These are phyloP conservation scores for Adelges cooleyi DNA, from an alignment of 1,140 invertebrate genomes.

Conservation along the genomic window DNA sequence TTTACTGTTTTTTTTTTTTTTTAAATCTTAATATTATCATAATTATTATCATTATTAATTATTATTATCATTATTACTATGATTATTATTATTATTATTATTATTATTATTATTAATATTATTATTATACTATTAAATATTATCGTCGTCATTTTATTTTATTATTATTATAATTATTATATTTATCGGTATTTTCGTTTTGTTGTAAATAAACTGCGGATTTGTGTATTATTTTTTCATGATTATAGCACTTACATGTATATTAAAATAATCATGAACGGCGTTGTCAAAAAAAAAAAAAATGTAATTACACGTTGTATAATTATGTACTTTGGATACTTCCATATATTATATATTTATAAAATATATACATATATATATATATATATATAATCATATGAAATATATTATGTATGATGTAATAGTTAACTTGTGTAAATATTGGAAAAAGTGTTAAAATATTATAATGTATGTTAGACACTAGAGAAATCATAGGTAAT, in stretches of 20 bases:
- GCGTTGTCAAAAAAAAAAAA: constrained; percentile 9
- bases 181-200: neutral
- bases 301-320: constrained; percentile 22
- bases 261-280: constrained; percentile 1
- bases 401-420: neutral
- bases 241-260: constrained; percentile 5
- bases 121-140: no score
- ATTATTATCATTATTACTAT: no score
- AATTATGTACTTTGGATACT: constrained; percentile 27
- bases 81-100: constrained; percentile 2
- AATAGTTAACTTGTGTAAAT: constrained; percentile 23
- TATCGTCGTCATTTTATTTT: no score
- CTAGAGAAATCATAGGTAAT: constrained; percentile 18
- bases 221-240: constrained; percentile 19
- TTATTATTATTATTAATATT: constrained; percentile 14
- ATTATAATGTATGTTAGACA: constrained; percentile 7
- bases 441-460: constrained; percentile 25
- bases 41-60: neutral
- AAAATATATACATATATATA: no score
- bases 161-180: constrained; percentile 26
- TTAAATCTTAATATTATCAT: constrained; percentile 1
- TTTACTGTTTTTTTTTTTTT: constrained; percentile 13
- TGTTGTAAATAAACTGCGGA: constrained; percentile 24
- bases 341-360: constrained; percentile 21
- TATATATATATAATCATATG: no score